These are phyloP conservation scores for Antrozous pallidus DNA, from an alignment of 2,797 vertebrate genomes.

Conservation along the genomic window DNA sequence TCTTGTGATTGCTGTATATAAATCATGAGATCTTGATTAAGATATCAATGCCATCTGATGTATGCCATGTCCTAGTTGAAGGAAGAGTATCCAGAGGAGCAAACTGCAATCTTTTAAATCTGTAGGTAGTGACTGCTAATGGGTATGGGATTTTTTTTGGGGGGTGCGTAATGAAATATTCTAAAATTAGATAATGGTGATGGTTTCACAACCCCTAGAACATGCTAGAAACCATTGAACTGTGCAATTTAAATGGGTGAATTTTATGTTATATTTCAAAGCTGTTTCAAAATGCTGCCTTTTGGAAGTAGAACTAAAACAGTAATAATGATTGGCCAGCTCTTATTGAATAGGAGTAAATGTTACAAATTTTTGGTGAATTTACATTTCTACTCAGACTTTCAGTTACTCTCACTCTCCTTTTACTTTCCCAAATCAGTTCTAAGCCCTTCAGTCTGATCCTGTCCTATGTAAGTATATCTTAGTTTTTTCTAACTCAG, in stretches of 20 bases:
- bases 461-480: neutral
- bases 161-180: neutral
- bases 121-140: neutral
- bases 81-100: neutral
- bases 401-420: neutral
- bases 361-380: neutral
- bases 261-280: neutral
- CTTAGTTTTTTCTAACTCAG: neutral
- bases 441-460: neutral
- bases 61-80: neutral
- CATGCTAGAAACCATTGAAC: neutral
- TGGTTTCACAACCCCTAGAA: neutral
- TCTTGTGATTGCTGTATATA: neutral
- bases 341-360: neutral
- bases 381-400: neutral
- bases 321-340: neutral
- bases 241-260: neutral
- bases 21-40: neutral
- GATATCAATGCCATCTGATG: neutral
- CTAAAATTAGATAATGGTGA: neutral
- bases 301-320: neutral
- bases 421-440: neutral
- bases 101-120: neutral
- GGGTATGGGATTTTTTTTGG: neutral
- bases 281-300: neutral